These are phyloP conservation scores for Vulpes lagopus DNA, from an alignment of 2,113 vertebrate species.

Conservation along the genomic window DNA sequence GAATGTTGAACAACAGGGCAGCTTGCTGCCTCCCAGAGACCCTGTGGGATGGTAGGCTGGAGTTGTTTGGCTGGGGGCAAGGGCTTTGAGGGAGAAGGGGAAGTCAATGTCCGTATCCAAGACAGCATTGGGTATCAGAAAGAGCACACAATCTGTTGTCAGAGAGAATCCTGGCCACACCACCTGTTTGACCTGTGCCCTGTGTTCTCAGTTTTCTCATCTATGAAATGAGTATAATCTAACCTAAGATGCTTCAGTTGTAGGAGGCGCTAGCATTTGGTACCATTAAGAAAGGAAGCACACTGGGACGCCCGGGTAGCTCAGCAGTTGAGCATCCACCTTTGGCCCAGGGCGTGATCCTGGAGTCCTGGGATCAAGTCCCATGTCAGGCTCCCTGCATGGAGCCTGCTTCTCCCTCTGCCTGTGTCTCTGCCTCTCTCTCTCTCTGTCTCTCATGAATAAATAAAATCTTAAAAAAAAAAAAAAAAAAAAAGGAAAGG, in stretches of 20 bases:
- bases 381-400: too few species aligned
- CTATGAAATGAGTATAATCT: background rate
- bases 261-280: background rate
- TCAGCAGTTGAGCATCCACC: too few species aligned
- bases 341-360: too few species aligned
- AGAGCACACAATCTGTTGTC: background rate
- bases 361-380: too few species aligned
- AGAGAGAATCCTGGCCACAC: background rate
- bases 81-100: background rate
- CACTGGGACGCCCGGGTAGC: too few species aligned
- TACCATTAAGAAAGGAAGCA: background rate
- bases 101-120: background rate
- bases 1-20: background rate
- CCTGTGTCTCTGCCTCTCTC: too few species aligned
- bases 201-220: background rate
- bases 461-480: too few species aligned
- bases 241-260: background rate
- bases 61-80: background rate
- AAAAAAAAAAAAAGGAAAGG: background rate
- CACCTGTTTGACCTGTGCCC: background rate
- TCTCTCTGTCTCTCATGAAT: too few species aligned
- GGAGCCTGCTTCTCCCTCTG: too few species aligned
- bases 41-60: background rate
- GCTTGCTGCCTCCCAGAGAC: background rate
- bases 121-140: background rate